Evolutionary conservation across 1,140 invertebrate species (phyloP).

Genomic region (Heliothis subflexa): DNA sequence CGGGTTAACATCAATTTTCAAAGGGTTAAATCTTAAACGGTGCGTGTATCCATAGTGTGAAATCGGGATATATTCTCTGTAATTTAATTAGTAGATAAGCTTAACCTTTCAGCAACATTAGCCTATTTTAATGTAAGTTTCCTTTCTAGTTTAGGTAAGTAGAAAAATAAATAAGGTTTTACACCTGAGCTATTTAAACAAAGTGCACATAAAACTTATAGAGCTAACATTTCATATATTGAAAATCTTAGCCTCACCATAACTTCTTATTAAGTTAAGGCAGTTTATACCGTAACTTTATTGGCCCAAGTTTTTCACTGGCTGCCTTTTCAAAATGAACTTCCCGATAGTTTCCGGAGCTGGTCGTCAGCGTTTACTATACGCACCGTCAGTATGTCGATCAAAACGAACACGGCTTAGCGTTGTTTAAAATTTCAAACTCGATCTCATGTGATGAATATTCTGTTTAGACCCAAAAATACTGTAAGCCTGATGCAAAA

Average conservation of each 20-base stretch:
- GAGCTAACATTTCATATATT: not conserved
- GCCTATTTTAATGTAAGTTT: no score
- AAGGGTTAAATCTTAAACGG: not conserved
- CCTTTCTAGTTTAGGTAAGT: not conserved
- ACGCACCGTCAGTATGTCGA: constrained; percentile 7
- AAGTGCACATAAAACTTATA: not conserved
- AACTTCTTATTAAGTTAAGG: not conserved
- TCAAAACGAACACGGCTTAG: not conserved
- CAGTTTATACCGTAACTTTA: not conserved
- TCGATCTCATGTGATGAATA: constrained; percentile 2
- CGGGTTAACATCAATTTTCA: no score
- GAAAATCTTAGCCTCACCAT: not conserved
- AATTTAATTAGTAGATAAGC: no score
- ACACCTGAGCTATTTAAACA: not conserved
- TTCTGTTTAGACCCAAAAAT: constrained; percentile 24
- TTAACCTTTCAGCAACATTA: no score
- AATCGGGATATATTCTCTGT: no score
- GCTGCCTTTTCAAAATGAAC: not conserved
- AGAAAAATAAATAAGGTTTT: not conserved
- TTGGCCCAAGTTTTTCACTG: not conserved
- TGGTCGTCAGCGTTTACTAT: not conserved
- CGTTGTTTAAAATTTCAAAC: constrained; percentile 21
- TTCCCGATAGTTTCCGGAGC: not conserved
- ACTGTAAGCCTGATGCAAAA: not conserved
- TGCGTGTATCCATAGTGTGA: not conserved